Evolutionary conservation across 2,113 vertebrate species (phyloP).

Genomic region (Albula goreensis): DNA sequence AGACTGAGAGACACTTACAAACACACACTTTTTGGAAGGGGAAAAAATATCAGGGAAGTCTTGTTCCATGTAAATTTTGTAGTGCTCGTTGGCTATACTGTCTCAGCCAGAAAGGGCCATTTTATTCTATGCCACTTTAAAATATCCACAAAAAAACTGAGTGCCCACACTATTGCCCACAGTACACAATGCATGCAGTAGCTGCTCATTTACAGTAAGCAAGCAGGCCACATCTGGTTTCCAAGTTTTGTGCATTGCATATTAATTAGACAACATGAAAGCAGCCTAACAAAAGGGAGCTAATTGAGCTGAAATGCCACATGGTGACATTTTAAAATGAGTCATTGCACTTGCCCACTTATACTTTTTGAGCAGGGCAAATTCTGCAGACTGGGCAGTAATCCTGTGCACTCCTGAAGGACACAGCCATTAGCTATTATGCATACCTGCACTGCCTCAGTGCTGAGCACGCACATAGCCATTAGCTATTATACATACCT

Average conservation of each 20-base stretch:
- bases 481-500: too few relatives aligned
- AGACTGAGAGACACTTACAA: constrained; percentile 22
- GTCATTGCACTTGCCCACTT: constrained; percentile 13
- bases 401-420: not conserved
- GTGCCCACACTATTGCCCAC: not conserved
- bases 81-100: not conserved
- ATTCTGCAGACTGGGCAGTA: not conserved
- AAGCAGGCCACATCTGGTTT: constrained; percentile 31
- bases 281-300: constrained; percentile 8
- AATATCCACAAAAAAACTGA: not conserved
- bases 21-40: constrained; percentile 22
- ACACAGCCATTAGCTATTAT: not conserved
- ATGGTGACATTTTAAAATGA: constrained; percentile 31
- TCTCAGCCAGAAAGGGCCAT: not conserved
- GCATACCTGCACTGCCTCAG: too few relatives aligned
- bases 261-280: constrained; percentile 31
- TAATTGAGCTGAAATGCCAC: constrained; percentile 4
- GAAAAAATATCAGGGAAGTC: constrained; percentile 31
- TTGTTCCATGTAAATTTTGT: constrained; percentile 11
- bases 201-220: not conserved
- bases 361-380: not conserved
- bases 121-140: not conserved
- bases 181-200: not conserved
- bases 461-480: too few relatives aligned
- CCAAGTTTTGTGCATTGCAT: constrained; percentile 27